phyloP scores from a whole-genome alignment of 2,797 vertebrate genomes.

The Brotula barbata region DNA sequence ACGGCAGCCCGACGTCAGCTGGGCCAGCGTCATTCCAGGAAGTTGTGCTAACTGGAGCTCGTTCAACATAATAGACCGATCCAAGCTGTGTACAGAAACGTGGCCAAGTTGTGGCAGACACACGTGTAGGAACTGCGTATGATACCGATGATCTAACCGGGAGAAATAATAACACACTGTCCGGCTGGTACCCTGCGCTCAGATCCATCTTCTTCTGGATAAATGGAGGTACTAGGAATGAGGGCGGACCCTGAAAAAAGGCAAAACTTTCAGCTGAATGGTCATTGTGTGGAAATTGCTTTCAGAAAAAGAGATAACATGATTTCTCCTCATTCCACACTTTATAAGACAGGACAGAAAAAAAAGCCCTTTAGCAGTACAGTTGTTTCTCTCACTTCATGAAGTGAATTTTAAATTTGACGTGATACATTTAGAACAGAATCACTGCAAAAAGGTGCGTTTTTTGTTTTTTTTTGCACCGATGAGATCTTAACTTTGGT shows the following conservation, averaged over 20 bases:
- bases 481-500: no score
- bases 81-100: not conserved
- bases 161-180: constrained; percentile 17
- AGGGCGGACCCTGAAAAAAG: no score
- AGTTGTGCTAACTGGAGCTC: constrained; percentile 12
- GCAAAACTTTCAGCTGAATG: no score
- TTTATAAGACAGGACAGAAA: no score
- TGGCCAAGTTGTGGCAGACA: constrained; percentile 1
- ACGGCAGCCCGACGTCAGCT: not conserved
- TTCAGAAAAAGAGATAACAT: no score
- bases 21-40: no score
- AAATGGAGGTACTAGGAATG: not conserved
- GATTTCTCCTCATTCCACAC: constrained; percentile 23
- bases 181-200: not conserved
- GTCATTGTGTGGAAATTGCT: no score
- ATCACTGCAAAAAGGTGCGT: no score
- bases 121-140: no score
- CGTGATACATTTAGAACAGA: constrained; percentile 19
- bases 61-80: constrained; percentile 5
- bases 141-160: no score
- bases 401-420: constrained; percentile 10
- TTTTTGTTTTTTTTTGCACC: no score
- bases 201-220: constrained; percentile 17
- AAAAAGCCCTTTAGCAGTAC: no score
- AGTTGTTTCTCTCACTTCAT: constrained; percentile 5